Base-by-base conservation (phyloP, 2,888 invertebrate genomes). In the Beris morrisii region DNA sequence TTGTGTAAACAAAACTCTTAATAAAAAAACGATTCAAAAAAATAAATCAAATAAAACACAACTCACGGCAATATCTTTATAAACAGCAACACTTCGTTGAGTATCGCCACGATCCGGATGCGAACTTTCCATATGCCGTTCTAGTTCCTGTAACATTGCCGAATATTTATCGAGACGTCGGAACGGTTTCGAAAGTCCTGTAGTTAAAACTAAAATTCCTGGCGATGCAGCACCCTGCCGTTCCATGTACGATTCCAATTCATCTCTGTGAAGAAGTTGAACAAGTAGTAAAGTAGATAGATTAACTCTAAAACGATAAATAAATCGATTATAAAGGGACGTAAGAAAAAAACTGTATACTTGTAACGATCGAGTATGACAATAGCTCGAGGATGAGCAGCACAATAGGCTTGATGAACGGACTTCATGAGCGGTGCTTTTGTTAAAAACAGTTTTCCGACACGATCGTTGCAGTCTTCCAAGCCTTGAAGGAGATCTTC, bases 91-190 rank as follows among this genome's bases (percentile, higher is more conserved):
- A 52, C 97, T 95, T 71, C 98, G 86, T 80, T 98, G 97, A 0
- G 97, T 94, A 77, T 99, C 97, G 1, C 98, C 98, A 71, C 97
- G 85, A 80, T 99, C 99, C 0, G 92, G 88, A 81, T 99, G 97
- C 71, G 90, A 91, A 79, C 96, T 96, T 79, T 96, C 96, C 64
- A 97, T 92, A 77, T 97, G 97, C 68, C 97, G 84, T 73, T 97
- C 97, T 69, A 98, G 82, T 78, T 99, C 98, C 79, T 97, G 96
- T 59, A 98, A 83, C 87, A 93, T 91, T 4, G 91, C 91, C 1
- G 95, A 92, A 82, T 98, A 99, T 79, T 95, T 96, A 75, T 97
- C 96, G 67, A 98, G 83, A 53, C 97, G 87, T 50, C 97, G 87
- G 81, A 99, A 97, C 0, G 98, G 97, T 81, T 95, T 93, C 67